Conservation (phyloP, 2,888 invertebrate species). For the Machimus atricapillus region DNA sequence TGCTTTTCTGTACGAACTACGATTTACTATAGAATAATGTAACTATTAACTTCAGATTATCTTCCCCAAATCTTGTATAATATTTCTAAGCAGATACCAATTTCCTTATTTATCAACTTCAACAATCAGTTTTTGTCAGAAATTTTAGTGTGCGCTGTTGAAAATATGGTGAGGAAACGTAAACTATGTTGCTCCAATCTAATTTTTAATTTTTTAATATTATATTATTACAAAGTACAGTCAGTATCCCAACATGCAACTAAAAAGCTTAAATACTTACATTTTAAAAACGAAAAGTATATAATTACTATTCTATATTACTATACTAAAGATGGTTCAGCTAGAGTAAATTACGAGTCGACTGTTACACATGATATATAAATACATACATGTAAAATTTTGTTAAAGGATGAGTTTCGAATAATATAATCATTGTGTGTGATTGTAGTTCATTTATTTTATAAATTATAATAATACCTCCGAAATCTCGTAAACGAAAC, state of each 20-base stretch:
- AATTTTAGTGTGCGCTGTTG: not conserved
- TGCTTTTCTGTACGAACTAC: too few species aligned
- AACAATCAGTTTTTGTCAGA: too few species aligned
- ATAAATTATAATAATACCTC: slow-evolving; percentile 19
- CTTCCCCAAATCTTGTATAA: too few species aligned
- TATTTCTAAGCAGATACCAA: too few species aligned
- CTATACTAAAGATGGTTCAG: not conserved
- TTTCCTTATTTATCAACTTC: too few species aligned
- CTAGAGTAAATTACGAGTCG: not conserved
- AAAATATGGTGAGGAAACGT: not conserved
- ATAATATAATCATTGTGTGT: slow-evolving; percentile 15
- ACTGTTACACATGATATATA: not conserved
- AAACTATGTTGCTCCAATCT: not conserved
- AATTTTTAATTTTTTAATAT: not conserved
- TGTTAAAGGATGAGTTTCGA: not conserved
- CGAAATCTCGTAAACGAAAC: not conserved
- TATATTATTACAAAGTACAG: not conserved
- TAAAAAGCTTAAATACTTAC: not conserved
- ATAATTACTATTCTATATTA: not conserved
- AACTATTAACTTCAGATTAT: too few species aligned
- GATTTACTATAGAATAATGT: too few species aligned
- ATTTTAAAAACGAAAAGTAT: not conserved
- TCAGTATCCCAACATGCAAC: not conserved
- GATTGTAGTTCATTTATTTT: slow-evolving; percentile 16
- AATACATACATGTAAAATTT: not conserved